A percentile compares a stretch with the other conserved stretches of the same genome.
Conservation (phyloP, 2,113 vertebrate species). For the Perca flavescens region DNA sequence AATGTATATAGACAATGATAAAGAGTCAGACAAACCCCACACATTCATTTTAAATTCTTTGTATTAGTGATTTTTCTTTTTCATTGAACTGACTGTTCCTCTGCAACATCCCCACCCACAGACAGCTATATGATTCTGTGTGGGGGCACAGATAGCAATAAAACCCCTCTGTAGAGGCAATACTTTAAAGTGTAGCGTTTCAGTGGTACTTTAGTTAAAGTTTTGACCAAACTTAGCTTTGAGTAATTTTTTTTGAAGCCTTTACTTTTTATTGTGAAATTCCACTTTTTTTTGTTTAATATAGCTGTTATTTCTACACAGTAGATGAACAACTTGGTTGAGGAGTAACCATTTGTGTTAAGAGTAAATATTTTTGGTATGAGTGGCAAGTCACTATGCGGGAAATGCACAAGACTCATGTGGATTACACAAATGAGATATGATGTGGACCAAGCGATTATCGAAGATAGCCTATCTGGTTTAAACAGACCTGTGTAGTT, state of each 20-base stretch:
- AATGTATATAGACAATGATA: too few species aligned
- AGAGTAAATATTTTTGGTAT: conserved; percentile 1
- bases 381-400: background rate
- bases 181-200: background rate
- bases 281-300: background rate
- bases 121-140: background rate
- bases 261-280: background rate
- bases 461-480: background rate
- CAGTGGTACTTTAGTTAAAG: background rate
- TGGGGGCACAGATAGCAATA: background rate
- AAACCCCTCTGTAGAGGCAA: background rate
- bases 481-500: background rate
- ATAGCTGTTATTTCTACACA: background rate
- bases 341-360: background rate
- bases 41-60: background rate
- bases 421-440: too few species aligned
- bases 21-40: background rate
- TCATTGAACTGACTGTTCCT: background rate
- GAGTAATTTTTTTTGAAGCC: background rate
- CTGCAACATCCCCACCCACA: conserved; percentile 16
- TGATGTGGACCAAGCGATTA: background rate
- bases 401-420: too few species aligned
- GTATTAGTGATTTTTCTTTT: background rate
- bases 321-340: background rate
- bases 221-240: background rate